phyloP scores from a whole-genome alignment of 2,113 vertebrate genomes.

The Oreocharis arfaki region DNA sequence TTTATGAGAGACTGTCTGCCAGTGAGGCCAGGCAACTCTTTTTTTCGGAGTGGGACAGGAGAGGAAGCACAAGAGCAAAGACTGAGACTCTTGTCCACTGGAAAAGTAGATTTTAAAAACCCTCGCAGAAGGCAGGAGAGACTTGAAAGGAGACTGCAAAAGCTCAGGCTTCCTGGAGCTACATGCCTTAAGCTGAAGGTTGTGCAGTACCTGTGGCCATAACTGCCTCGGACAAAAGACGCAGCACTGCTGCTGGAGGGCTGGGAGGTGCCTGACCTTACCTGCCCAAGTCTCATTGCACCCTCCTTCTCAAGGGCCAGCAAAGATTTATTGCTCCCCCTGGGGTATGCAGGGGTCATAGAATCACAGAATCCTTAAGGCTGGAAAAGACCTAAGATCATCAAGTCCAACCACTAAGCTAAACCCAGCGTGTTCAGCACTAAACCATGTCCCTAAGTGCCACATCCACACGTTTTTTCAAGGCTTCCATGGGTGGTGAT shows the following conservation, averaged over 20 bases:
- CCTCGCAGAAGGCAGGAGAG: not conserved
- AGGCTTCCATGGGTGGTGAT: not conserved
- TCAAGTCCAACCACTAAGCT: not conserved
- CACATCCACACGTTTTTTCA: not conserved
- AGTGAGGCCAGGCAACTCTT: not conserved
- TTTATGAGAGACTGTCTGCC: not conserved
- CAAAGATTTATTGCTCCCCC: not conserved
- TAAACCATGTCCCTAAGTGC: not conserved
- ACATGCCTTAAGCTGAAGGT: not conserved
- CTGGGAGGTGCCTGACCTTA: not conserved
- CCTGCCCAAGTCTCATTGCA: not conserved
- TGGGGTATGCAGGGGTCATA: not conserved
- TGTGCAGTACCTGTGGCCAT: rapidly evolving
- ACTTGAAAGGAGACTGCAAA: not conserved
- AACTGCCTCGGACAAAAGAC: not conserved
- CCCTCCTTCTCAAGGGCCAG: not conserved
- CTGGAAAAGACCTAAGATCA: not conserved
- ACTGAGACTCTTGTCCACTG: not conserved
- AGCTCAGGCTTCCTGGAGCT: not conserved
- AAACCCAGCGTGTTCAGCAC: not conserved
- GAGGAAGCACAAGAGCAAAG: not conserved
- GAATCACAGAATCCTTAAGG: not conserved
- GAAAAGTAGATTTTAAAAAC: not conserved
- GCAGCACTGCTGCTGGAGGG: not conserved
- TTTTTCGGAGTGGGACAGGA: not conserved